These are phyloP conservation scores for Chaenodraco wilsoni DNA, from an alignment of 2,797 vertebrate species.

Conservation along the genomic window DNA sequence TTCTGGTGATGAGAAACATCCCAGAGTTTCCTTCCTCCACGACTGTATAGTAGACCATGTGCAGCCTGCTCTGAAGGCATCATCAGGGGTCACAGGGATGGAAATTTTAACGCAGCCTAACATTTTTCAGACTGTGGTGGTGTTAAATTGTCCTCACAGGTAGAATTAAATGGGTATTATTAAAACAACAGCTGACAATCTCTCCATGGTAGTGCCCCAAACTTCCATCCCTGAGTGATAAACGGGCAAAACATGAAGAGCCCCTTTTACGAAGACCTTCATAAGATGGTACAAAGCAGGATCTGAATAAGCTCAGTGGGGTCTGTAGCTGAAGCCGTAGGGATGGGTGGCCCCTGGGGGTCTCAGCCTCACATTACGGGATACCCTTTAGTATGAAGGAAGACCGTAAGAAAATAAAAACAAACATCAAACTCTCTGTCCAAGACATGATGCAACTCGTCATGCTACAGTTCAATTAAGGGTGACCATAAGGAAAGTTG, in stretches of 20 bases:
- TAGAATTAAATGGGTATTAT: constrained; percentile 32
- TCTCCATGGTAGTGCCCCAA: constrained; percentile 51
- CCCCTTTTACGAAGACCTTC: constrained; percentile 27
- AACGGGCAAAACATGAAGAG: constrained; percentile 55
- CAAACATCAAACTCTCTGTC: constrained; percentile 73
- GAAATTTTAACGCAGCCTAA: constrained; percentile 52
- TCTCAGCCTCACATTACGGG: constrained; percentile 80
- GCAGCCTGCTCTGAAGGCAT: constrained; percentile 33
- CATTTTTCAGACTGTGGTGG: constrained; percentile 41
- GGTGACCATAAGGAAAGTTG: constrained; percentile 77
- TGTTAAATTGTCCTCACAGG: constrained; percentile 34
- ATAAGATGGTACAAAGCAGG: constrained; percentile 6
- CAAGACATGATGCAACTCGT: constrained; percentile 76
- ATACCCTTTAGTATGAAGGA: constrained; percentile 82
- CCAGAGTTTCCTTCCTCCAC: constrained; percentile 14
- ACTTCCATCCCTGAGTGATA: constrained; percentile 73
- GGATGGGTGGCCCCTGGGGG: constrained; percentile 68
- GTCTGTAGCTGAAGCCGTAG: constrained; percentile 61
- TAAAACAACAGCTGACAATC: constrained; percentile 37
- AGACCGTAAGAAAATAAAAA: constrained; percentile 76
- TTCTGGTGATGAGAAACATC: constrained; percentile 9
- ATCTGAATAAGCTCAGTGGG: constrained; percentile 10
- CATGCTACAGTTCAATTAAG: constrained; percentile 84
- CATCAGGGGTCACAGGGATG: constrained; percentile 61
- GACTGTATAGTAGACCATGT: constrained; percentile 7